phyloP scores from a whole-genome alignment of 2,797 vertebrate genomes.

The Bufotes viridis region DNA sequence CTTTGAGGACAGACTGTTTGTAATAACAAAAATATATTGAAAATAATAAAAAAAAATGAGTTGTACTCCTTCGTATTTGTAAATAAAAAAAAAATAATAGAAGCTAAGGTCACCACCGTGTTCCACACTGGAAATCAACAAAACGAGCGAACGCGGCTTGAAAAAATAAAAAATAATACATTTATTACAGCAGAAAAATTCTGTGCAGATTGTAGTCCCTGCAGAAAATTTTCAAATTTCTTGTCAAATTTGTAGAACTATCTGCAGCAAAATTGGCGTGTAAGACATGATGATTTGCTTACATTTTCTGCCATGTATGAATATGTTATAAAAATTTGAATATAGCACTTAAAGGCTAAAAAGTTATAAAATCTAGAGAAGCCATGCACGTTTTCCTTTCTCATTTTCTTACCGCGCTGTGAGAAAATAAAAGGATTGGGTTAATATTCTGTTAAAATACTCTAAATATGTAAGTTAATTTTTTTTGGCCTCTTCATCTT shows the following conservation, averaged over 20 bases:
- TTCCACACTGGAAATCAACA: neutral
- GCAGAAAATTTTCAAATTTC: neutral
- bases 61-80: too few relatives aligned
- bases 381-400: neutral
- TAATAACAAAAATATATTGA: neutral
- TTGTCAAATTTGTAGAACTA: neutral
- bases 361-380: neutral
- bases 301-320: neutral
- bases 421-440: neutral
- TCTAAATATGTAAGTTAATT: slow-evolving; percentile 19
- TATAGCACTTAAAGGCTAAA: neutral
- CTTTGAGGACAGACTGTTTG: neutral
- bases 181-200: neutral
- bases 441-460: slow-evolving; percentile 11
- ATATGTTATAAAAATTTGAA: neutral
- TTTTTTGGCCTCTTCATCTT: slow-evolving; percentile 26
- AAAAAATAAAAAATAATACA: neutral
- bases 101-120: neutral
- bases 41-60: neutral
- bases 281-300: neutral
- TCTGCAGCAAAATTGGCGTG: neutral
- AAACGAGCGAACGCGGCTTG: neutral
- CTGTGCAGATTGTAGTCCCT: neutral
- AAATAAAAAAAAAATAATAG: neutral
- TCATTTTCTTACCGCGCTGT: neutral